Evolutionary conservation across 2,113 vertebrate species (phyloP).

Genomic region (Ceratotherium simum): DNA sequence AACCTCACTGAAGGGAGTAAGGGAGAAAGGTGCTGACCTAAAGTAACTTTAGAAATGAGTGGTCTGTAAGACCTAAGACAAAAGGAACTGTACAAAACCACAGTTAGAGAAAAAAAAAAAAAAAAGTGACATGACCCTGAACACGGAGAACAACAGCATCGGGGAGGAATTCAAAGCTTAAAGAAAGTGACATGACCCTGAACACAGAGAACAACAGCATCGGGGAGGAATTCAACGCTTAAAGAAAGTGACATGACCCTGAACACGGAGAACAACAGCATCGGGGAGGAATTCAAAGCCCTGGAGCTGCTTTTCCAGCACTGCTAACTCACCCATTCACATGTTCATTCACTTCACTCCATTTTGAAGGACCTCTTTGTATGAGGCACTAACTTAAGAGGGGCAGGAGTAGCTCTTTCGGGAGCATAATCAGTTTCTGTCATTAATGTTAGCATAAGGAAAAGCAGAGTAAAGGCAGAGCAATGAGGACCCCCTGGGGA

Average conservation of each 20-base stretch:
- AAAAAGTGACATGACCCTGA: neutral
- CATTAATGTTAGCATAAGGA: neutral
- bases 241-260: neutral
- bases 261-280: neutral
- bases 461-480: neutral
- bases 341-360: neutral
- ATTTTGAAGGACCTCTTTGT: neutral
- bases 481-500: neutral
- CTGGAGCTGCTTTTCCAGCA: neutral
- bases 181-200: neutral
- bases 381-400: neutral
- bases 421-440: neutral
- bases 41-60: too few relatives aligned
- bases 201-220: neutral
- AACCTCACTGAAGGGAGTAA: too few relatives aligned
- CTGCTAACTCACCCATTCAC: neutral
- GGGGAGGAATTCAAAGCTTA: neutral
- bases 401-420: neutral
- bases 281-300: neutral
- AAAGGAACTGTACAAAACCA: too few relatives aligned
- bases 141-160: neutral
- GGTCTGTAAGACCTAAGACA: too few relatives aligned
- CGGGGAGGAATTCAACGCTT: neutral
- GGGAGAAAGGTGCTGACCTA: too few relatives aligned
- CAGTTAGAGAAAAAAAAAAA: neutral